Conservation (phyloP, 2,888 invertebrate species). For the Malthinus flaveolus region DNA sequence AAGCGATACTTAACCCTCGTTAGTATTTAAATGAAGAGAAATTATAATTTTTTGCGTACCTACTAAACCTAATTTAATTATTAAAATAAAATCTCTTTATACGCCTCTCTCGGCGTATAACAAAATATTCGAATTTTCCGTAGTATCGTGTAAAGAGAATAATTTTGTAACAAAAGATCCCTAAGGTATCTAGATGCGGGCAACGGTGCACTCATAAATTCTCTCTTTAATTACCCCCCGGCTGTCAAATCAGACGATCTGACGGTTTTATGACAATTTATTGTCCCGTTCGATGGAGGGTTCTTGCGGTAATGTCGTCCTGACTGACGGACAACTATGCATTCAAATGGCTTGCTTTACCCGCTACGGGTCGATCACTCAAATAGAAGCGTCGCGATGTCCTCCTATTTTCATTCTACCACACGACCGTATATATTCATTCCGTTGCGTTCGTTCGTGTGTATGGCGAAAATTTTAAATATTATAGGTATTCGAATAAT, state of each 20-base stretch:
- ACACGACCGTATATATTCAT: slow-evolving; percentile 17
- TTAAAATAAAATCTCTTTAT: too few species aligned
- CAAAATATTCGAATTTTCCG: neutral
- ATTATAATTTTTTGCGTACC: too few species aligned
- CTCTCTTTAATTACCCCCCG: slow-evolving; percentile 57
- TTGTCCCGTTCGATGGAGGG: slow-evolving; percentile 64
- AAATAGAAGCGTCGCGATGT: slow-evolving; percentile 34
- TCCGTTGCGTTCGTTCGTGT: slow-evolving; percentile 4
- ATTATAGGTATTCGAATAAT: neutral
- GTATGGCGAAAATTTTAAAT: slow-evolving; percentile 1
- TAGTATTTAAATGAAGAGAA: too few species aligned
- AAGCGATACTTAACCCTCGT: too few species aligned
- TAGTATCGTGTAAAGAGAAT: slow-evolving; percentile 25
- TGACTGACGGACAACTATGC: slow-evolving; percentile 76
- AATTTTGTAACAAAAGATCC: slow-evolving; percentile 35
- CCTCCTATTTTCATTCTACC: slow-evolving; percentile 34
- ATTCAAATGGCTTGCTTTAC: slow-evolving; percentile 75
- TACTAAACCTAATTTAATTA: too few species aligned
- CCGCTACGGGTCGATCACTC: slow-evolving; percentile 43
- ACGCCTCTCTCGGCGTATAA: too few species aligned
- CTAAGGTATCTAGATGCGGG: slow-evolving; percentile 50
- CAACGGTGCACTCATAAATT: slow-evolving; percentile 55
- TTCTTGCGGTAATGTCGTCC: slow-evolving; percentile 61
- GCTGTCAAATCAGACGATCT: slow-evolving; percentile 72
- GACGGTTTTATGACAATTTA: slow-evolving; percentile 74